phyloP scores from a whole-genome alignment of 1,140 invertebrate genomes.

The Augochlora pura region DNA sequence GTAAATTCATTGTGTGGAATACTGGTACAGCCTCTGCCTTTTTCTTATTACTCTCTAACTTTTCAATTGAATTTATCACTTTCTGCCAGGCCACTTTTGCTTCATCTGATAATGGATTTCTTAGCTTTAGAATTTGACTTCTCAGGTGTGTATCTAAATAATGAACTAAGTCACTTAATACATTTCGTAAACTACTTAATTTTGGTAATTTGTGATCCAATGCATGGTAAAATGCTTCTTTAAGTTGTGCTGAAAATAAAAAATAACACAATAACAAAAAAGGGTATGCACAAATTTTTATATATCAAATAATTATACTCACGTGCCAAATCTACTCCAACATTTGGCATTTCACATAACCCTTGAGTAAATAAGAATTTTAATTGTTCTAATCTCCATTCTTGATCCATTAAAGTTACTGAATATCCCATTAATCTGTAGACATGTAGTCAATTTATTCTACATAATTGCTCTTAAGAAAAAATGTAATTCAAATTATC shows the following conservation, averaged over 20 bases:
- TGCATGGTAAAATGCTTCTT: slow-evolving; percentile 84
- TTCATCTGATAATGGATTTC: slow-evolving; percentile 80
- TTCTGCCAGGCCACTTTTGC: slow-evolving; percentile 83
- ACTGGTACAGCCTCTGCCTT: slow-evolving; percentile 74
- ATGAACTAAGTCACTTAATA: slow-evolving; percentile 81
- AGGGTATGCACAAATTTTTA: slow-evolving; percentile 17
- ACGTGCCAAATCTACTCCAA: slow-evolving; percentile 83
- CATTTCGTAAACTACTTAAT: slow-evolving; percentile 81
- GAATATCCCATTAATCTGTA: slow-evolving; percentile 83
- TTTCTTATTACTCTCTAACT: slow-evolving; percentile 75
- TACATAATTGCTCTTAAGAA: background rate
- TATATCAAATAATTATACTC: slow-evolving; percentile 64
- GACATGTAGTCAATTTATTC: background rate
- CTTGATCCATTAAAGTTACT: slow-evolving; percentile 81
- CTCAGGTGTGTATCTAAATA: slow-evolving; percentile 79
- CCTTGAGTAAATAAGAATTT: slow-evolving; percentile 84
- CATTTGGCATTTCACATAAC: slow-evolving; percentile 82
- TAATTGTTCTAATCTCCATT: slow-evolving; percentile 85
- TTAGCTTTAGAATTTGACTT: slow-evolving; percentile 77
- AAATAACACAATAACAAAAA: slow-evolving; percentile 31
- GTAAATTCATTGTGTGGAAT: slow-evolving; percentile 85
- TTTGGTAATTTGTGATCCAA: slow-evolving; percentile 84
- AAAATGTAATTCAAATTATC: background rate
- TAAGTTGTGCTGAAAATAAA: slow-evolving; percentile 76
- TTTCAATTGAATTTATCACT: slow-evolving; percentile 80